phyloP scores from a whole-genome alignment of 2,888 invertebrate species.

The Nemoura dubitans region DNA sequence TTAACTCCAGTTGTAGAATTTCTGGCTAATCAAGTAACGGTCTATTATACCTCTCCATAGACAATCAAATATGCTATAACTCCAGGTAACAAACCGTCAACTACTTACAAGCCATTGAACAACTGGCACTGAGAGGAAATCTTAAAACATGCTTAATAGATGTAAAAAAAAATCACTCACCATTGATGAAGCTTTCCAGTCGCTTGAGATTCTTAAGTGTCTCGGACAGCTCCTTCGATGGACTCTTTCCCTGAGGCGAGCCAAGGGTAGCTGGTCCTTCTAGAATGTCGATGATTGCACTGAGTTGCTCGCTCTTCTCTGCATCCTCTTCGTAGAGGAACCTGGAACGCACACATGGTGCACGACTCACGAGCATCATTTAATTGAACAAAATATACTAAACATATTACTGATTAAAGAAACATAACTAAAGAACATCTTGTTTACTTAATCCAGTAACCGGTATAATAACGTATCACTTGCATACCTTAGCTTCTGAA shows the following conservation, averaged over 20 bases:
- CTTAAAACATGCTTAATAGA: neutral
- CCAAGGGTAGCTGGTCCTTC: slow-evolving; percentile 53
- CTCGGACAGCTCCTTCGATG: slow-evolving; percentile 62
- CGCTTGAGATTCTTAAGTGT: slow-evolving; percentile 64
- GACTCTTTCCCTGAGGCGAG: slow-evolving; percentile 54
- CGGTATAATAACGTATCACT: too few species aligned
- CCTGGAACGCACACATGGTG: slow-evolving; percentile 50
- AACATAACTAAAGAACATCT: too few species aligned
- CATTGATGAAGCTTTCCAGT: slow-evolving; percentile 63
- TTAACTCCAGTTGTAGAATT: too few species aligned
- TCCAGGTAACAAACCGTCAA: too few species aligned
- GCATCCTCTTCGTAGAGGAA: slow-evolving; percentile 55
- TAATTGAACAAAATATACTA: neutral
- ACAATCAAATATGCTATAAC: too few species aligned
- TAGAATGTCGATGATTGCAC: slow-evolving; percentile 56
- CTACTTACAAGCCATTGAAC: too few species aligned
- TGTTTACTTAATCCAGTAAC: too few species aligned
- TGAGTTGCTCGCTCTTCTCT: slow-evolving; percentile 55
- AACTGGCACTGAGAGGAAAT: too few species aligned
- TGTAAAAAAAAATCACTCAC: slow-evolving; percentile 55
- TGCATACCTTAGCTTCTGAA: slow-evolving; percentile 63
- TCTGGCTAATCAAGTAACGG: too few species aligned
- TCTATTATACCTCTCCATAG: too few species aligned
- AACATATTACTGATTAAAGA: neutral
- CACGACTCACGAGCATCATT: slow-evolving; percentile 36